These are phyloP conservation scores for Falco berigora DNA, from an alignment of 2,797 vertebrate genomes.

Conservation along the genomic window DNA sequence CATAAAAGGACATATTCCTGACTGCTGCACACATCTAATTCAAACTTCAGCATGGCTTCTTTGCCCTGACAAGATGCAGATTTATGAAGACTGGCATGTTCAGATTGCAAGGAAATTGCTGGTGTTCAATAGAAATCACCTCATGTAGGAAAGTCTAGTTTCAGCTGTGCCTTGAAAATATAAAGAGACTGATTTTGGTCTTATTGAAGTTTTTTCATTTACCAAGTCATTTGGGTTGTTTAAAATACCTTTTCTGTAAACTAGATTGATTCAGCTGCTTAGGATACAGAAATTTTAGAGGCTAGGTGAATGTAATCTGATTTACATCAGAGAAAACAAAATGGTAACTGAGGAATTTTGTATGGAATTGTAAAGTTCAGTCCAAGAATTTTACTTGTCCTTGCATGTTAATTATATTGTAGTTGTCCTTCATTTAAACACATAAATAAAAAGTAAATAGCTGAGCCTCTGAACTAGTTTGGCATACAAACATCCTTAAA, in stretches of 20 bases:
- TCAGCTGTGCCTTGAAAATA: background rate
- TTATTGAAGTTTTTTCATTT: background rate
- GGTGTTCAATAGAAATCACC: background rate
- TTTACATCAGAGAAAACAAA: background rate
- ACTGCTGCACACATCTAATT: background rate
- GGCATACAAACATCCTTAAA: background rate
- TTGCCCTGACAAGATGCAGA: background rate
- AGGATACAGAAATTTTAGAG: background rate
- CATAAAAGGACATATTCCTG: background rate
- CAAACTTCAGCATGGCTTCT: background rate
- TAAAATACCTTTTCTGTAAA: background rate
- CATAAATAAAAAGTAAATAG: background rate
- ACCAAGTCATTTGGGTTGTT: background rate
- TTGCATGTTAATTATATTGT: background rate
- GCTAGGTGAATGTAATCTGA: background rate
- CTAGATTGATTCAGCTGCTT: background rate
- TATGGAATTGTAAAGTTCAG: background rate
- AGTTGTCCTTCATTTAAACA: background rate
- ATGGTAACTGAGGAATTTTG: background rate
- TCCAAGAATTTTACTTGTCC: background rate
- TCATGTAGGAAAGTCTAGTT: background rate
- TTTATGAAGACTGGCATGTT: background rate
- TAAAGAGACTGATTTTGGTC: background rate
- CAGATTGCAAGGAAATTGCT: background rate
- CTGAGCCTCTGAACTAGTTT: background rate